Base-by-base conservation (phyloP, 2,113 vertebrate species). In the Nyctereutes procyonoides region DNA sequence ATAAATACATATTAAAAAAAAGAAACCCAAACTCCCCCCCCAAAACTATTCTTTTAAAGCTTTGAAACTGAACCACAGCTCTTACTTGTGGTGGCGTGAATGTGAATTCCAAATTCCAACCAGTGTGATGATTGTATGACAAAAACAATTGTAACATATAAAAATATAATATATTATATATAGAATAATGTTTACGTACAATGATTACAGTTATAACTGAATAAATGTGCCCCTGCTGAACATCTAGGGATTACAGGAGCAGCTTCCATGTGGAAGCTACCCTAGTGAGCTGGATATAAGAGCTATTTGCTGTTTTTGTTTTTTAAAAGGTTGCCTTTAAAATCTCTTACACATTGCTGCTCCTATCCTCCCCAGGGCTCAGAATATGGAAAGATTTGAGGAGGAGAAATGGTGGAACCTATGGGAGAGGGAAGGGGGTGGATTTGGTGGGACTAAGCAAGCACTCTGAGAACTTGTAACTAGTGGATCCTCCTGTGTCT, bases 1-100 rank as follows among this genome's bases (percentile, higher is more conserved):
- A 43, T 43, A 43, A 43, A 43, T 43, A 43, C 43, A 43, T 43
- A 43, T 43, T 43, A 43, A 43, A 43, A 43, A 43, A 43, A 43
- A 43, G 43, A 43, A 43, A 43, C 43, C 43, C 43, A 43, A 43
- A 43, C 43, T 43, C 43, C 43, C 43, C 43, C 43, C 7, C 43
- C 43, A 93, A 94, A 95, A 71, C n/a, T 80, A 38, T 88, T 97
- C n/a, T 84, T 97, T 88, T 74, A 84, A 95, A 90, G n/a, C 32
- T 76, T 95, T 81, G 77, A 65, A 92, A 63, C 87, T 95, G 95
- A 96, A 71, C 73, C 53, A 93, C 92, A 62, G 56, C 30, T 94
- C 51, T 92, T 96, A 90, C 76, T 65, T 63, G 74, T 95, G 58
- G 35, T n/a, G 69, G 16, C 32, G 76, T 84, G n/a, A 79, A 35